Base-by-base conservation (phyloP, 2,888 invertebrate species). In the Crepidodera aurea region DNA sequence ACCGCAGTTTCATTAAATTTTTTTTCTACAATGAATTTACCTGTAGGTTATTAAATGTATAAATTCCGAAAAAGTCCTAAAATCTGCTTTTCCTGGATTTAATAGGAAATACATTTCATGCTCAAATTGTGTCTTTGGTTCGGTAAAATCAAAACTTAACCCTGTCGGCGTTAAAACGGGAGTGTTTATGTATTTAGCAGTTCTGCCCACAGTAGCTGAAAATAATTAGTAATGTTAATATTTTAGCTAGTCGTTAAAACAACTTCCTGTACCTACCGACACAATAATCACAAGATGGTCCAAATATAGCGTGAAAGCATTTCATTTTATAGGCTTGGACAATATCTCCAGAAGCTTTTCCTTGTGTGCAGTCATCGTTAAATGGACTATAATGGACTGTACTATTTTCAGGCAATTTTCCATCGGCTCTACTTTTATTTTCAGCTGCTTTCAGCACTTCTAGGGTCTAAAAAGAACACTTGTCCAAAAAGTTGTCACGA, bases 161-260 rank as follows among this genome's bases (percentile, higher is more conserved):
- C 91, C 94, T 0, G 93, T 93, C 0, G 92, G 90, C 0, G 94
- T 91, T 53, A 95, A 83, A 10, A 94, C 79, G 0, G 94, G 94
- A 0, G 87, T 88, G 6, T 89, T 89, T 12, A 92, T 85, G 77
- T 91, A 93, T 79, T 92, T 93, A 19, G 89, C 86, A 63, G 92
- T 87, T 39, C 94, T 85, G 7, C 89, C 92, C 19, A 93, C 90
- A 4, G 90, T 89, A 12, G 94, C 94, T 94, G 83, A 46, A 83
- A 71, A 68, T 68, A 64, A 62, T 39, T 51, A 39, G 48, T 16
- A 34, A 25, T 39, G 10, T 25, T 4, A 25, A 25, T 4, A 25
- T n/a, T n/a, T n/a, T n/a, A n/a, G n/a, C n/a, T n/a, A n/a, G n/a
- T n/a, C n/a, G n/a, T n/a, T n/a, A n/a, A n/a, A n/a, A n/a, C n/a